These are phyloP conservation scores for Hoplostethus atlanticus DNA, from an alignment of 2,797 vertebrate genomes.

Conservation along the genomic window DNA sequence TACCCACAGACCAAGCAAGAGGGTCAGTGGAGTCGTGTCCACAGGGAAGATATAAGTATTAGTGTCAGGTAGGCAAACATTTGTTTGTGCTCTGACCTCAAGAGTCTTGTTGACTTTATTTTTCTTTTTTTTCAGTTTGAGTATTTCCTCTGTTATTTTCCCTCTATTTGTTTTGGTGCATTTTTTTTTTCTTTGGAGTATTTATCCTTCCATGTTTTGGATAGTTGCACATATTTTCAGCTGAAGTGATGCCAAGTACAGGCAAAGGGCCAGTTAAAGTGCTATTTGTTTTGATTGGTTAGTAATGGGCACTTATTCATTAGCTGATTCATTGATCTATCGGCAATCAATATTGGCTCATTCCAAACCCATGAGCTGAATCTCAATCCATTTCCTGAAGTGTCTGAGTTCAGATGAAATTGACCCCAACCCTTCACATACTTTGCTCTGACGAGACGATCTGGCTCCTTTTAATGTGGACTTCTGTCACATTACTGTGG, in stretches of 20 bases:
- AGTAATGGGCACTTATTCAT: slow-evolving; percentile 70
- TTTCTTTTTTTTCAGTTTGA: slow-evolving; percentile 39
- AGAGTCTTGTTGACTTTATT: slow-evolving; percentile 33
- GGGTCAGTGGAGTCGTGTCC: slow-evolving; percentile 55
- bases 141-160: slow-evolving; percentile 15
- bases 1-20: slow-evolving; percentile 53
- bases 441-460: slow-evolving; percentile 29
- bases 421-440: slow-evolving; percentile 26
- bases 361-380: slow-evolving; percentile 60
- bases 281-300: slow-evolving; percentile 71
- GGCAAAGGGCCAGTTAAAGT: slow-evolving; percentile 67
- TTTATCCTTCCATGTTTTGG: slow-evolving; percentile 3
- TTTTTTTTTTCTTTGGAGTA: slow-evolving; percentile 1
- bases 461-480: slow-evolving; percentile 32
- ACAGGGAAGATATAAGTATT: slow-evolving; percentile 40
- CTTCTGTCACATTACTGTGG: slow-evolving; percentile 39
- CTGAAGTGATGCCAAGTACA: slow-evolving; percentile 47
- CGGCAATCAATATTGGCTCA: slow-evolving; percentile 65
- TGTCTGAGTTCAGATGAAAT: slow-evolving; percentile 44
- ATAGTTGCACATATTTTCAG: slow-evolving; percentile 28
- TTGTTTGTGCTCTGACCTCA: slow-evolving; percentile 40
- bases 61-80: slow-evolving; percentile 54
- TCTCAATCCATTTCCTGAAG: slow-evolving; percentile 71
- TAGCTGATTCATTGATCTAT: slow-evolving; percentile 72
- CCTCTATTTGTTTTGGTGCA: slow-evolving; percentile 5